A percentile compares a stretch with the other conserved stretches of the same genome.
Evolutionary conservation across 2,888 invertebrate genomes (phyloP).

Genomic region (Norana najaformis): DNA sequence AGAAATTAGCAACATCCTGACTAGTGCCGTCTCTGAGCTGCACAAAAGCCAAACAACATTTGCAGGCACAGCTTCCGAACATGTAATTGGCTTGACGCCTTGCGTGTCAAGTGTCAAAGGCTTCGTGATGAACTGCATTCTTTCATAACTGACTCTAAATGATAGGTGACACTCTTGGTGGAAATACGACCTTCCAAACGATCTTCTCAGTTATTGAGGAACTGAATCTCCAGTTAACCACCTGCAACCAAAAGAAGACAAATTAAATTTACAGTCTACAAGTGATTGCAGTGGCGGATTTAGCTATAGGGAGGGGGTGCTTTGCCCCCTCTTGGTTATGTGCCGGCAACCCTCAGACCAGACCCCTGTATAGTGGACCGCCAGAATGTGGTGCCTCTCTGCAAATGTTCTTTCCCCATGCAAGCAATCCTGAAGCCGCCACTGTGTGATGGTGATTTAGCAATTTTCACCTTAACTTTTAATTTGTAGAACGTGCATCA

Average conservation of each 20-base stretch:
- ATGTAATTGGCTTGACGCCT: neutral
- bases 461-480: neutral
- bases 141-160: constrained; percentile 1
- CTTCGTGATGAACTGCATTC: neutral
- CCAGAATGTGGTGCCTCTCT: no score
- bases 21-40: neutral
- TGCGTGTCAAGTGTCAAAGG: neutral
- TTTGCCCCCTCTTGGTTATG: no score
- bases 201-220: neutral
- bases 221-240: neutral
- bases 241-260: neutral
- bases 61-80: neutral
- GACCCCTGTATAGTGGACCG: no score
- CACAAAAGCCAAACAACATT: neutral
- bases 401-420: no score
- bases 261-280: neutral
- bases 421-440: no score
- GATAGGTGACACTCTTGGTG: neutral
- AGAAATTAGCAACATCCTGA: neutral
- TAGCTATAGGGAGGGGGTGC: no score
- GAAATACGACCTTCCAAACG: no score
- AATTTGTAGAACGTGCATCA: neutral
- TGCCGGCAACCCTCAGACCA: no score
- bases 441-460: no score
- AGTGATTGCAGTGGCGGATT: neutral